phyloP scores from a whole-genome alignment of 2,113 vertebrate genomes.

The Craseonycteris thonglongyai region DNA sequence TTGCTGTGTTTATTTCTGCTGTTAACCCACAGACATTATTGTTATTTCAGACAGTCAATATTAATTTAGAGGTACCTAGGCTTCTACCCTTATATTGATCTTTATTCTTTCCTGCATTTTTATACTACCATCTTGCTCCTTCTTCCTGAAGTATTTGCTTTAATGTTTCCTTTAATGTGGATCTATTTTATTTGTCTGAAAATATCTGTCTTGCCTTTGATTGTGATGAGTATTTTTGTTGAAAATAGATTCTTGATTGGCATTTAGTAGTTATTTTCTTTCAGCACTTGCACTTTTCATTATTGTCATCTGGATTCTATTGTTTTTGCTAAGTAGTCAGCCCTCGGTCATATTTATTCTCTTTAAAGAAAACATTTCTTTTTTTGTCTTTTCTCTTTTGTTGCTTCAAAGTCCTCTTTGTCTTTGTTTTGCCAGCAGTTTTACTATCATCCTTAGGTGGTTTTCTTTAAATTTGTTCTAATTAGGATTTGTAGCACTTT shows the following conservation, averaged over 20 bases:
- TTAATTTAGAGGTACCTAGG: neutral
- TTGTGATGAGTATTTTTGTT: neutral
- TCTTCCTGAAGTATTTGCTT: neutral
- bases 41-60: neutral
- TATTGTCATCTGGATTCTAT: neutral
- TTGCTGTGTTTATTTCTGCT: neutral
- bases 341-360: neutral
- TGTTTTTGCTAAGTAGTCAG: neutral
- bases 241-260: neutral
- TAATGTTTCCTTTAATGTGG: neutral
- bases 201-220: neutral
- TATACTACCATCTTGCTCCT: neutral
- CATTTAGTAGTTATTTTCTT: neutral
- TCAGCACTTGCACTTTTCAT: neutral
- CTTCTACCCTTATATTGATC: neutral
- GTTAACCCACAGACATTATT: neutral
- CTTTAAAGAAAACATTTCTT: neutral
- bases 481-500: neutral
- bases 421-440: neutral
- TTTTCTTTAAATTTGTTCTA: neutral
- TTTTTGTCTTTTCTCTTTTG: accelerated
- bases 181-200: neutral
- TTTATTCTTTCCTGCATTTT: neutral
- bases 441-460: neutral
- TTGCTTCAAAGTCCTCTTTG: neutral